Percentiles rank a stretch among this genome's conserved stretches.
phyloP scores from a whole-genome alignment of 2,113 vertebrate species.

The Ictidomys tridecemlineatus region DNA sequence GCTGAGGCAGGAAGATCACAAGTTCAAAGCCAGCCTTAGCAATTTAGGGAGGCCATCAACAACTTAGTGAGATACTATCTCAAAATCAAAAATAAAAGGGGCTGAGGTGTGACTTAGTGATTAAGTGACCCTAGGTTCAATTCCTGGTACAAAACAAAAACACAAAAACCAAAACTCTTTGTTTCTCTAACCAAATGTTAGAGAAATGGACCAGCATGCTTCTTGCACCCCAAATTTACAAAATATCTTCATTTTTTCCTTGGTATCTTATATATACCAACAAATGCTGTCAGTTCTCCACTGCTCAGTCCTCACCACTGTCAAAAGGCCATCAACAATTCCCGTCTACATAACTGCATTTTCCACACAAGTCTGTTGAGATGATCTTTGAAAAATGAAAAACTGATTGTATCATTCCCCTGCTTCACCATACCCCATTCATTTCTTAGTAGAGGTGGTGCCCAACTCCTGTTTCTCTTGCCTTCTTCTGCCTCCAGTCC shows the following conservation, averaged over 20 bases:
- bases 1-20: no score
- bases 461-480: not conserved
- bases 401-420: not conserved
- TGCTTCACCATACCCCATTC: not conserved
- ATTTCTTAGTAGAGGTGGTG: not conserved
- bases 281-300: not conserved
- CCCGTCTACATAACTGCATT: not conserved
- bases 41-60: no score
- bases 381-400: not conserved
- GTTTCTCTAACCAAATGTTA: not conserved
- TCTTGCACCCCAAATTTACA: not conserved
- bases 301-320: not conserved
- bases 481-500: not conserved
- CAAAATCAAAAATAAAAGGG: no score
- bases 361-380: not conserved
- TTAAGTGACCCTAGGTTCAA: no score
- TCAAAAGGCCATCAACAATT: not conserved
- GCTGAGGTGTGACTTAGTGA: no score
- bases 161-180: not conserved
- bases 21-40: no score
- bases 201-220: not conserved
- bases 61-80: no score
- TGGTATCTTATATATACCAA: not conserved
- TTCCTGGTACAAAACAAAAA: no score
- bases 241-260: not conserved